Conservation (phyloP, 2,888 invertebrate genomes). For the Chymomyza fuscimana region DNA sequence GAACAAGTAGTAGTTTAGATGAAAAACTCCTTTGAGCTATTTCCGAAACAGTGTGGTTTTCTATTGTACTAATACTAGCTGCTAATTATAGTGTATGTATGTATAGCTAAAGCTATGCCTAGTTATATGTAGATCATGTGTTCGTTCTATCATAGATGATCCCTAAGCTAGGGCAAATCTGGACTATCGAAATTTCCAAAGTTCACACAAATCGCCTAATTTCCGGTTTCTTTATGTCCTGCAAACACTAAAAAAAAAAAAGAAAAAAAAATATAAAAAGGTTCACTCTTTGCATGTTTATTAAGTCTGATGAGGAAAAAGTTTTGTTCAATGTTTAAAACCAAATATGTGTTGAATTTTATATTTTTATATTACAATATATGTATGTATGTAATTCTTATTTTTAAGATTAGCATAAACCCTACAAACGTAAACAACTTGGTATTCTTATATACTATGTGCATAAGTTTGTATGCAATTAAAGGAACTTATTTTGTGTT, state of each 20-base stretch:
- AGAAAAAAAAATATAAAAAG: too few species aligned
- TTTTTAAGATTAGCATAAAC: slow-evolving; percentile 5
- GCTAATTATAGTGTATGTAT: too few species aligned
- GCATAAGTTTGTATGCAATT: slow-evolving; percentile 8
- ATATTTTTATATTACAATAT: slow-evolving; percentile 5
- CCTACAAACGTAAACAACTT: neutral
- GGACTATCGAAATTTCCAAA: too few species aligned
- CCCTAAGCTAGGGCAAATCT: too few species aligned
- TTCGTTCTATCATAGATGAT: too few species aligned
- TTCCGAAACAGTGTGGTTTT: neutral
- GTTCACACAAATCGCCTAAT: too few species aligned
- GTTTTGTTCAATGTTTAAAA: slow-evolving; percentile 21
- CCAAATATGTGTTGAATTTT: slow-evolving; percentile 21
- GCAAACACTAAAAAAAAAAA: too few species aligned
- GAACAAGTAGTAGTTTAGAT: slow-evolving; percentile 24
- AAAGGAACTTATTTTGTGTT: slow-evolving; percentile 43
- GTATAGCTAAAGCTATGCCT: too few species aligned
- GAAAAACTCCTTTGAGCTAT: neutral
- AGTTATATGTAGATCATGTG: too few species aligned
- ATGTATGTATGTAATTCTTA: neutral
- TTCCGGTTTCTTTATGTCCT: too few species aligned
- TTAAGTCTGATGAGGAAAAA: slow-evolving; percentile 4
- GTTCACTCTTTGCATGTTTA: neutral
- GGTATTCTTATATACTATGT: neutral
- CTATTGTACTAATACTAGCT: neutral